phyloP scores from a whole-genome alignment of 2,888 invertebrate species.

The Lasioglossum morio region DNA sequence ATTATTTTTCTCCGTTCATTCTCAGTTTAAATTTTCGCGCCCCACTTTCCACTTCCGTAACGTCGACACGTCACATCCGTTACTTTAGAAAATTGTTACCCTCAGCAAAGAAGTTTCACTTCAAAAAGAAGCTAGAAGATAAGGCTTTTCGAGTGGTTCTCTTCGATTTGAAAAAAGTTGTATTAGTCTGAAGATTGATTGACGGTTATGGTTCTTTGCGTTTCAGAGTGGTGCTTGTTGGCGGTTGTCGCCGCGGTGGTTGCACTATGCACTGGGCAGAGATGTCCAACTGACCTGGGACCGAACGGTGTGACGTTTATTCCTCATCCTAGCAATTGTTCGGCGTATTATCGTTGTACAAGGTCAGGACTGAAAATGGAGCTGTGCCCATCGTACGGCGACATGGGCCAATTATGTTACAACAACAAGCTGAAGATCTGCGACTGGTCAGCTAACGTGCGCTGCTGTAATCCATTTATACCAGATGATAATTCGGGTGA shows the following conservation, averaged over 20 bases:
- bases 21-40: too few relatives aligned
- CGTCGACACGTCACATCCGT: too few relatives aligned
- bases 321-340: background rate
- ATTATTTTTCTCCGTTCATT: too few relatives aligned
- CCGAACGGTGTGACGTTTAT: background rate
- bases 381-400: background rate
- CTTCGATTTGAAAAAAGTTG: too few relatives aligned
- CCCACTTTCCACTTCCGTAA: too few relatives aligned
- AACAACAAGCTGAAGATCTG: background rate
- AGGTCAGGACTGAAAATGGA: accelerated
- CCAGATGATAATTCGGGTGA: too few relatives aligned
- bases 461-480: background rate
- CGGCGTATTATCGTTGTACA: background rate
- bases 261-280: background rate
- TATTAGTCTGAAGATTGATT: too few relatives aligned
- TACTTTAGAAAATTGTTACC: too few relatives aligned
- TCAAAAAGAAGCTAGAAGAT: too few relatives aligned
- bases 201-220: background rate
- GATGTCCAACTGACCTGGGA: background rate
- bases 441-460: background rate
- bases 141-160: too few relatives aligned
- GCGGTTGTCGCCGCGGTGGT: background rate
- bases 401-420: background rate
- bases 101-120: too few relatives aligned
- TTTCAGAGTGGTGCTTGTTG: constrained; percentile 4